Percentiles rank a stretch among this genome's conserved stretches.
Conservation (phyloP, 2,113 vertebrate species). For the Microcebus ravelobensis region DNA sequence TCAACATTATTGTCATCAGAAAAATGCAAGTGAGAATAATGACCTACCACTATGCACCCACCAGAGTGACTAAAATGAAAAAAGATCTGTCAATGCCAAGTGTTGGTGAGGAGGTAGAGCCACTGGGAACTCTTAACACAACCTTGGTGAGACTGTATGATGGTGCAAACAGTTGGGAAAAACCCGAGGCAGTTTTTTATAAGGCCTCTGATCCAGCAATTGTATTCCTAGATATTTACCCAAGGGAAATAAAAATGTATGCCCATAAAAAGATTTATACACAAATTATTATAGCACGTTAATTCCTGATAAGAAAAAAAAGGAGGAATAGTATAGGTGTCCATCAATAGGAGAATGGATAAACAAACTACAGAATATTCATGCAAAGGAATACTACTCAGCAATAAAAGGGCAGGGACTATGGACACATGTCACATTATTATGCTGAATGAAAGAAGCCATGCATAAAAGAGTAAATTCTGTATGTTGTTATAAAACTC, state of each 20-base stretch:
- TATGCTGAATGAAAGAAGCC: neutral
- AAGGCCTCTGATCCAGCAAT: neutral
- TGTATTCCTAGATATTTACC: slow-evolving; percentile 25
- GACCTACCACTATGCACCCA: neutral
- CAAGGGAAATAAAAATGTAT: neutral
- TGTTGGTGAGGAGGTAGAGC: neutral
- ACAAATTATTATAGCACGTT: neutral
- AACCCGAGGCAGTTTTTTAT: neutral
- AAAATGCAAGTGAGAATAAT: neutral
- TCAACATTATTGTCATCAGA: neutral
- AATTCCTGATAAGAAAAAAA: neutral
- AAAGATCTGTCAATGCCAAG: neutral
- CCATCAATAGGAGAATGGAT: neutral
- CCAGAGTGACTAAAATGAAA: neutral
- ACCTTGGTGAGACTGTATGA: too few species aligned
- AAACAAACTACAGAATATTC: neutral
- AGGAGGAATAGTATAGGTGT: neutral
- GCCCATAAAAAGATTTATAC: neutral
- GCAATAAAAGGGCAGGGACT: neutral
- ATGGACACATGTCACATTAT: too few species aligned
- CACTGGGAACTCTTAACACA: rapidly evolving
- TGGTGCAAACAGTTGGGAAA: neutral
- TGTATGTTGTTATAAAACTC: neutral
- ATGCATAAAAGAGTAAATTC: neutral
- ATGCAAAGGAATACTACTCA: neutral